A percentile compares a stretch with the other conserved stretches of the same genome.
Conservation (phyloP, 2,113 vertebrate genomes). For the Passerina amoena region DNA sequence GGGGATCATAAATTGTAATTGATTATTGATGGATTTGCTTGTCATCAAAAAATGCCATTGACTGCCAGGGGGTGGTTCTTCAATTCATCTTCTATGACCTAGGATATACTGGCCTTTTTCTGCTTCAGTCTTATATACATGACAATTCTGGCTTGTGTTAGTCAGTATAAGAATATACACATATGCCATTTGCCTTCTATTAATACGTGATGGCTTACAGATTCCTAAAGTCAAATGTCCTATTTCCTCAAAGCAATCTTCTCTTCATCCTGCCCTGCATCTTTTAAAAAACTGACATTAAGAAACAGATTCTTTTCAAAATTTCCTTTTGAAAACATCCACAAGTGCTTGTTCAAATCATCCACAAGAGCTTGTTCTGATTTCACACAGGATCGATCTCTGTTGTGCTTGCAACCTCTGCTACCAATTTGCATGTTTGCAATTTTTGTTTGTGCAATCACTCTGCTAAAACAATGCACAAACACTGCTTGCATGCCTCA, state of each 20-base stretch:
- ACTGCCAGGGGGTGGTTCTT: not conserved
- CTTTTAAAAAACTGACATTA: not conserved
- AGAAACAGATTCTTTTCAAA: not conserved
- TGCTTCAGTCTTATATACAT: not conserved
- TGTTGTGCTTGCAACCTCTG: not conserved
- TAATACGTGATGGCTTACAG: not conserved
- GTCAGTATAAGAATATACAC: not conserved
- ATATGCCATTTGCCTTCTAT: not conserved
- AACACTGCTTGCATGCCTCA: not conserved
- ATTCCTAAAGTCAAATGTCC: not conserved
- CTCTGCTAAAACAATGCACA: not conserved
- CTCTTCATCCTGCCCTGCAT: not conserved
- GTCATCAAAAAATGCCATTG: not conserved
- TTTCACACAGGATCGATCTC: not conserved
- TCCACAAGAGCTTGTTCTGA: not conserved
- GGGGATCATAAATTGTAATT: not conserved
- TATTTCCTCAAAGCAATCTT: not conserved
- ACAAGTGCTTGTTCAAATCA: not conserved
- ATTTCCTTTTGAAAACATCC: not conserved
- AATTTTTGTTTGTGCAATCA: not conserved
- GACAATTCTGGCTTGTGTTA: not conserved
- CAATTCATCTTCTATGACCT: not conserved
- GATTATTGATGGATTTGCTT: not conserved
- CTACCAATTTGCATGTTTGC: not conserved
- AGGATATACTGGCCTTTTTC: not conserved